These are phyloP conservation scores for Rachycentron canadum DNA, from an alignment of 2,797 vertebrate genomes.

Conservation along the genomic window DNA sequence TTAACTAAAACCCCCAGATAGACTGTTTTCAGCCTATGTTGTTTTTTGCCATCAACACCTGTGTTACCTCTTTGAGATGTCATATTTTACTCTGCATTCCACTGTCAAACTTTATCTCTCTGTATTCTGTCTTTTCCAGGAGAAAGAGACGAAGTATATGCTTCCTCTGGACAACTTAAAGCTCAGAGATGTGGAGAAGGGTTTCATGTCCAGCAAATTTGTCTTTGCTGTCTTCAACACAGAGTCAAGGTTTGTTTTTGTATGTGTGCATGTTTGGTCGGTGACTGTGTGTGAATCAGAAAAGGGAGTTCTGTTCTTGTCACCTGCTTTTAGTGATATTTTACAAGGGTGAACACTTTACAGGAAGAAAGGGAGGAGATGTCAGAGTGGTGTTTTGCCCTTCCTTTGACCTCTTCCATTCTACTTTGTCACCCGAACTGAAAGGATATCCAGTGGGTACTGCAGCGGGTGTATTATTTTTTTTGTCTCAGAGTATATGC, in stretches of 20 bases:
- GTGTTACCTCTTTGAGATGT: constrained; percentile 43
- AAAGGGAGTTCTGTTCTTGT: constrained; percentile 63
- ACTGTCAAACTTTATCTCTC: constrained; percentile 66
- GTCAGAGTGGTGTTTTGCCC: constrained; percentile 44
- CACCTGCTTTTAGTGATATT: constrained; percentile 56
- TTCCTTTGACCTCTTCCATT: constrained; percentile 62
- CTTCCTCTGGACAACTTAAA: constrained; percentile 91
- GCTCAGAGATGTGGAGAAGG: constrained; percentile 89
- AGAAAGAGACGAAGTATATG: constrained; percentile 93
- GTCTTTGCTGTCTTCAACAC: constrained; percentile 94
- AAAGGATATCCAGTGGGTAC: constrained; percentile 58
- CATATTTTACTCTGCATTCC: constrained; percentile 60
- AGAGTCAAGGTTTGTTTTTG: constrained; percentile 83
- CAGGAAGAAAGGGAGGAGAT: constrained; percentile 50
- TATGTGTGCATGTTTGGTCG: constrained; percentile 29
- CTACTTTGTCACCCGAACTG: constrained; percentile 61
- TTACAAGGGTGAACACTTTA: constrained; percentile 49
- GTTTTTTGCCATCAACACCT: constrained; percentile 53
- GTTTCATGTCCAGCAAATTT: constrained; percentile 91
- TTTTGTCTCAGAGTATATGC: constrained; percentile 30
- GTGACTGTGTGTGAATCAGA: constrained; percentile 37
- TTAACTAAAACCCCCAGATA: constrained; percentile 38
- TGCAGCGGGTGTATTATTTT: constrained; percentile 29
- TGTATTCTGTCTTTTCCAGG: constrained; percentile 78
- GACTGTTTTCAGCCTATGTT: constrained; percentile 29